phyloP scores from a whole-genome alignment of 2,797 vertebrate species.

The Halcyon smyrnensis region DNA sequence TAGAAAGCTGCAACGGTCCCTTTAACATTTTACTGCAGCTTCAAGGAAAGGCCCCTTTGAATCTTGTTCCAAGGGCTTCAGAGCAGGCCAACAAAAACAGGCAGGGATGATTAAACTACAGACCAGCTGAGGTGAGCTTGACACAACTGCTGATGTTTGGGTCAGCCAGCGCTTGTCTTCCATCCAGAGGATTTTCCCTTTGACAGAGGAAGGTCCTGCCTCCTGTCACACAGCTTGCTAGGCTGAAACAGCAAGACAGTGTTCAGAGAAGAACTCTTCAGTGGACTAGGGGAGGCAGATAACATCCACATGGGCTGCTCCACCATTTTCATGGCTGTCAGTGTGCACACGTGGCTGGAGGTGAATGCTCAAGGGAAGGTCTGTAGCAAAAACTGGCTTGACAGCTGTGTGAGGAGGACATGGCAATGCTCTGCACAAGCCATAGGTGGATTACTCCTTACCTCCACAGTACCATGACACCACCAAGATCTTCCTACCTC shows the following conservation, averaged over 20 bases:
- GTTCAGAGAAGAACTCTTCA: not conserved
- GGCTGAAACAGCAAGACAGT: not conserved
- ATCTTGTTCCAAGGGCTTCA: not conserved
- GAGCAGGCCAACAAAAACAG: constrained; percentile 10
- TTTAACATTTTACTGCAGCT: not conserved
- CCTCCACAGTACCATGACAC: not conserved
- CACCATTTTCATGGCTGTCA: not conserved
- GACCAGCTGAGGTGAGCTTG: constrained; percentile 10
- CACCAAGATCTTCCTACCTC: not conserved
- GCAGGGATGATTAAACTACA: not conserved
- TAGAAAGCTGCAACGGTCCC: not conserved
- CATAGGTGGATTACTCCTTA: not conserved
- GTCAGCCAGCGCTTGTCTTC: not conserved
- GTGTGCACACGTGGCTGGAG: accelerated
- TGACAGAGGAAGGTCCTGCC: not conserved
- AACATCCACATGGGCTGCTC: not conserved
- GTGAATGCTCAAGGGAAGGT: not conserved
- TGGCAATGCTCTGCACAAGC: not conserved
- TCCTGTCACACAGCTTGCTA: not conserved
- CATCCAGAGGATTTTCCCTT: not conserved
- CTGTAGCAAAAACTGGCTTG: not conserved
- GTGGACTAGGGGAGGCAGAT: not conserved
- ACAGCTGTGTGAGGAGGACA: not conserved
- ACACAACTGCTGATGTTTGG: not conserved
- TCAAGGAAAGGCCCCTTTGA: not conserved